Conservation (phyloP, 2,888 invertebrate genomes). For the Bursaphelenchus okinawaensis region DNA sequence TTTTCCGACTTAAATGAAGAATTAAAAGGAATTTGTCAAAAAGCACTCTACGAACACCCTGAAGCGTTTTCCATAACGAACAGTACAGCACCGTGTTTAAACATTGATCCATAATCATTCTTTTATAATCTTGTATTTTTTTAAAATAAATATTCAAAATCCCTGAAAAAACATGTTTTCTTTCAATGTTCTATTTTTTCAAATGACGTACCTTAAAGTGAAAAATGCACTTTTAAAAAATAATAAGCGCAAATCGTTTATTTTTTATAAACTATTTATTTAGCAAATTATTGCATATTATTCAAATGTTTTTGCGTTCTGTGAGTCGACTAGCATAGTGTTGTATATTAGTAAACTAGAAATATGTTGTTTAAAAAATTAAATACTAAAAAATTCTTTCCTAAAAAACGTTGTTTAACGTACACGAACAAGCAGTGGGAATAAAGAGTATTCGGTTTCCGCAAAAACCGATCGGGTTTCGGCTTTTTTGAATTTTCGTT, state of each 20-base stretch:
- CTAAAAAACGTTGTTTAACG: too few species aligned
- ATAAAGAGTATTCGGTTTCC: background rate
- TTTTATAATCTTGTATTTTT: background rate
- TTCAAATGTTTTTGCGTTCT: too few species aligned
- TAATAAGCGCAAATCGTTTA: too few species aligned
- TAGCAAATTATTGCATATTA: too few species aligned
- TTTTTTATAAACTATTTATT: too few species aligned
- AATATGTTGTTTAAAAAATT: too few species aligned
- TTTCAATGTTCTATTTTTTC: background rate
- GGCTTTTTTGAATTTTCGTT: background rate
- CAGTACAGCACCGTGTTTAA: constrained; percentile 23
- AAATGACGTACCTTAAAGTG: too few species aligned
- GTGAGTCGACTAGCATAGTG: too few species aligned
- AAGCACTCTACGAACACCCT: constrained; percentile 27
- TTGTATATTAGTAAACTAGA: too few species aligned
- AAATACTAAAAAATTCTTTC: too few species aligned
- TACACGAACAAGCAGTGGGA: too few species aligned
- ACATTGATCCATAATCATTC: background rate
- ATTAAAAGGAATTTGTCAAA: constrained; percentile 34
- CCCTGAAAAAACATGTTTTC: background rate
- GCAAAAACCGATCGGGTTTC: background rate
- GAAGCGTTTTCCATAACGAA: constrained; percentile 20
- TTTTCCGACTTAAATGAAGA: constrained; percentile 41
- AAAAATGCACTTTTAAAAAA: too few species aligned
- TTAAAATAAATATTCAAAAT: background rate